Evolutionary conservation across 2,113 vertebrate genomes (phyloP), one percentile per base, ranked within the genome.

Genomic region (Sitta europaea): DNA sequence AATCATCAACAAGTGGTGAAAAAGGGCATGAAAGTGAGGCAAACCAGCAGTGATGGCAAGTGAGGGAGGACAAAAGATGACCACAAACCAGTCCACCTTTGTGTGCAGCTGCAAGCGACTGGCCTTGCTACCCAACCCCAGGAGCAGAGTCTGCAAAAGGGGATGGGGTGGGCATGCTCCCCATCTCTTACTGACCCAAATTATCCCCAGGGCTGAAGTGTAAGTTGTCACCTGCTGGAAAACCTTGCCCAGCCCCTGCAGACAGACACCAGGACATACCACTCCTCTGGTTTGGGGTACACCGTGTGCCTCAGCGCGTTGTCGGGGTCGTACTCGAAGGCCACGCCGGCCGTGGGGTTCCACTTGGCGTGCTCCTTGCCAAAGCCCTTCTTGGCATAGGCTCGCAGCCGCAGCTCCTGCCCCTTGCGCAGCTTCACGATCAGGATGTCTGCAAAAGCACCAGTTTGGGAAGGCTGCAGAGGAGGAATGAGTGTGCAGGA

Each of bases 331-430:
- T 99, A 99, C 62, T 99, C 99, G 6, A 99, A 99, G 45, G 99
- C 99, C 50, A 99, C 99, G 0, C 99, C 99, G 0, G 99, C 99
- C 0, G 99, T 99, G 14, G 99, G 99, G 97, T 99, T 99, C 99
- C 99, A 99, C 96, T 99, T 99, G 91, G 99, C 99, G 2, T 99
- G 99, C 35, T 99, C 99, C 95, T 99, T 99, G 61, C 99, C 99
- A 36, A 99, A 99, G 61, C 99, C 99, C 97, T 99, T 99, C 97
- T 99, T 99, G 77, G 99, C 99, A 1, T 99, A 99, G 7, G 99
- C 99, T 36, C 99, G 94, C 57, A 99, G 98, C 4, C 99, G 98
- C 79, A 99, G 98, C 86, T 99, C 99, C 97, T 99, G 99, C 20
- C 99, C 99, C 95, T 99, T 99, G 35, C 99, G 98, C 40, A 99